A percentile compares a stretch with the other conserved stretches of the same genome.
These are phyloP conservation scores for Fringilla coelebs DNA, from an alignment of 2,797 vertebrate species.

Conservation along the genomic window DNA sequence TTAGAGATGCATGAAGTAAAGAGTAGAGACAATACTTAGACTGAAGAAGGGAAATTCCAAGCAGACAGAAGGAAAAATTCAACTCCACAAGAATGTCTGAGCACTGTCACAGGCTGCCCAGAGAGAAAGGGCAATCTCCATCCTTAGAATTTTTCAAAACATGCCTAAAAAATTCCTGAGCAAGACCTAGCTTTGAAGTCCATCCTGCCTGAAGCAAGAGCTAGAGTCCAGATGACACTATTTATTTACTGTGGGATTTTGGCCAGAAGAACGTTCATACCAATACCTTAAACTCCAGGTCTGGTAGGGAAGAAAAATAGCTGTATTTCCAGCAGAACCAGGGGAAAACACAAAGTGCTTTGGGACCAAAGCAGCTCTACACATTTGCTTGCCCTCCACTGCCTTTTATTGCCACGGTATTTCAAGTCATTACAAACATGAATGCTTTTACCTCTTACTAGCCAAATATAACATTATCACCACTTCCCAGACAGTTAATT, in stretches of 20 bases:
- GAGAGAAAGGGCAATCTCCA: not conserved
- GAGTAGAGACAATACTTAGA: not conserved
- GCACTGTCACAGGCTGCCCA: not conserved
- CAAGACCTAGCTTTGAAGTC: not conserved
- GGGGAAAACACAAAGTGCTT: not conserved
- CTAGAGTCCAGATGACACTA: not conserved
- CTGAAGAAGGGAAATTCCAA: not conserved
- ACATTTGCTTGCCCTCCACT: not conserved
- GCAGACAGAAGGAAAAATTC: not conserved
- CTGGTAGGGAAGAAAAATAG: not conserved
- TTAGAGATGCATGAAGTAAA: not conserved
- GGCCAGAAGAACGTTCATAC: not conserved
- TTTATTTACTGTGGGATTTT: not conserved
- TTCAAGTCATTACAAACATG: not conserved
- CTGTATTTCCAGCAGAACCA: not conserved
- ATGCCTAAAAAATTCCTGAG: not conserved
- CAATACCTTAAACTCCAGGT: not conserved
- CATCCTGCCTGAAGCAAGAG: not conserved
- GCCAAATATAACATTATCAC: not conserved
- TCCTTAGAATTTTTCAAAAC: not conserved
- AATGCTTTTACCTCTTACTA: not conserved
- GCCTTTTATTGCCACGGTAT: not conserved
- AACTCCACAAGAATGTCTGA: not conserved
- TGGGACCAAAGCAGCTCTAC: not conserved
- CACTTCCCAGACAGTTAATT: not conserved